These are phyloP conservation scores for Lepidurus apus DNA, from an alignment of 1,140 invertebrate genomes.

Conservation along the genomic window DNA sequence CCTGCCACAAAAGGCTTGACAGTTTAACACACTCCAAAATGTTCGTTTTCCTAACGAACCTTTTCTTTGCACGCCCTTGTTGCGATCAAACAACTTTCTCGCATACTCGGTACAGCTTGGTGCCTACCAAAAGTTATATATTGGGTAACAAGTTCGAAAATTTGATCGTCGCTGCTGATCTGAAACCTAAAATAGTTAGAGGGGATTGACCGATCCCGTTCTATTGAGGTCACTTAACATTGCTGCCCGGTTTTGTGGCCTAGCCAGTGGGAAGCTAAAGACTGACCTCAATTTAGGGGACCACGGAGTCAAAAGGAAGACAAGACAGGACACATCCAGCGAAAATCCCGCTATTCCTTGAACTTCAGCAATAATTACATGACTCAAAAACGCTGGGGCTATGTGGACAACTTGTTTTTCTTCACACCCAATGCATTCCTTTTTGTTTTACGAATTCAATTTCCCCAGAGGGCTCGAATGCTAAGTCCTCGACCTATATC, in stretches of 20 bases:
- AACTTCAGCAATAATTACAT: neutral
- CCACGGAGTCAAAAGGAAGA: neutral
- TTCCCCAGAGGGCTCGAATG: no score
- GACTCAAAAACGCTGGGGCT: neutral
- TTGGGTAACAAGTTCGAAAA: neutral
- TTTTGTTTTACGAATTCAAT: neutral
- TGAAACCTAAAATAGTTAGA: neutral
- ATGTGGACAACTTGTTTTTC: neutral
- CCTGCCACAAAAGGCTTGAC: neutral
- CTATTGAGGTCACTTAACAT: conserved; percentile 13
- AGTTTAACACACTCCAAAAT: neutral
- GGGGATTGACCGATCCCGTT: neutral
- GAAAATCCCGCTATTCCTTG: conserved; percentile 13
- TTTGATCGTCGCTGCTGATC: neutral
- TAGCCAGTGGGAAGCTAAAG: neutral
- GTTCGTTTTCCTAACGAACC: neutral
- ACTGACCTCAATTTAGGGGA: neutral
- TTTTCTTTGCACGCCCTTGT: neutral
- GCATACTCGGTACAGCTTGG: neutral
- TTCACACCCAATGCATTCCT: neutral
- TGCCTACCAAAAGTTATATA: neutral
- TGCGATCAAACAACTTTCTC: neutral
- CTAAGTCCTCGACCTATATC: neutral
- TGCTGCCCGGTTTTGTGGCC: neutral
- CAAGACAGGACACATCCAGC: neutral